A percentile compares a stretch with the other conserved stretches of the same genome.
Conservation (phyloP, 2,888 invertebrate genomes). For the Troilus luridus region DNA sequence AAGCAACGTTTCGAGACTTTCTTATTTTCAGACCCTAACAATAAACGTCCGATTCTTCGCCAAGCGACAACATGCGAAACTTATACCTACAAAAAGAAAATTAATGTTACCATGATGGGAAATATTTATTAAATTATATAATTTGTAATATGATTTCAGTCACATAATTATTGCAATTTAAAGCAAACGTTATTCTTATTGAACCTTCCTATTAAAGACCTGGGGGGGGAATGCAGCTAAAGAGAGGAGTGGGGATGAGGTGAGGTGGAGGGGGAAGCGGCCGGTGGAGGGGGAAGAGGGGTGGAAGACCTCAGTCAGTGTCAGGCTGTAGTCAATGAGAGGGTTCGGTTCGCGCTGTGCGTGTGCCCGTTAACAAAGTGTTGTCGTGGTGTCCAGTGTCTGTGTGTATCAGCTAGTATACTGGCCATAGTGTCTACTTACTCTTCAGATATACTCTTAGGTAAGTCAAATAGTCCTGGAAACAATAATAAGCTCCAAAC, state of each 20-base stretch:
- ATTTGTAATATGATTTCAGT: too few relatives aligned
- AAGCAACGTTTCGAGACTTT: too few relatives aligned
- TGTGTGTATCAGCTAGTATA: neutral
- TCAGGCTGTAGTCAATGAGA: neutral
- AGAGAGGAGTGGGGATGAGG: neutral
- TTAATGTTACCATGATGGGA: too few relatives aligned
- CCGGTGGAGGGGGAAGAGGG: neutral
- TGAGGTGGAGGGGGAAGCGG: neutral
- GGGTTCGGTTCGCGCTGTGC: neutral
- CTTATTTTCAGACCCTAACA: too few relatives aligned
- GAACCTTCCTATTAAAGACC: neutral
- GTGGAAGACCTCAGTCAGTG: conserved; percentile 49
- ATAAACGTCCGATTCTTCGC: too few relatives aligned
- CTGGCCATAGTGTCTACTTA: neutral
- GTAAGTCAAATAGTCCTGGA: neutral
- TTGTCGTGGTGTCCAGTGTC: conserved; percentile 15
- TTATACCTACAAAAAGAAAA: too few relatives aligned
- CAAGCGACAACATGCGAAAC: too few relatives aligned
- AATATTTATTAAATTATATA: too few relatives aligned
- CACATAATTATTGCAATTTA: too few relatives aligned
- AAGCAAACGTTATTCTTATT: neutral
- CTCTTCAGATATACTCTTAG: neutral
- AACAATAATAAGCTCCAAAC: neutral
- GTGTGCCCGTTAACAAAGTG: neutral
- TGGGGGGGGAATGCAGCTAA: neutral